Percentiles rank a stretch among this genome's conserved stretches.
Evolutionary conservation across 2,797 vertebrate genomes (phyloP).

Genomic region (Micromesistius poutassou): DNA sequence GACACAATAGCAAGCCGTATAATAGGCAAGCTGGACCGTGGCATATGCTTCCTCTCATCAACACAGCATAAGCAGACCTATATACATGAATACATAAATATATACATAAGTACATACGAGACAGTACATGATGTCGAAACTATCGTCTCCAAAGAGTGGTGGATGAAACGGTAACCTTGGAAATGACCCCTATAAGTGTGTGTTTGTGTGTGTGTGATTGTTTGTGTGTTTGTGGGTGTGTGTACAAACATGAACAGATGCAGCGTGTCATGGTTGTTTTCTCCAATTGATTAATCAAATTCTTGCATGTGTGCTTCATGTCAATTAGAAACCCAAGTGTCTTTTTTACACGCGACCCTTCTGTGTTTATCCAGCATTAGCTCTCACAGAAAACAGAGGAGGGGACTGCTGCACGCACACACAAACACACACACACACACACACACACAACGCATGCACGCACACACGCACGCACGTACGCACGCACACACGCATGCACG

Average conservation of each 20-base stretch:
- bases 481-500: slow-evolving; percentile 44
- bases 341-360: slow-evolving; percentile 37
- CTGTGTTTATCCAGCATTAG: slow-evolving; percentile 60
- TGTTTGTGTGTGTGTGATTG: slow-evolving; percentile 10
- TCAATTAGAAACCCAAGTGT: slow-evolving; percentile 43
- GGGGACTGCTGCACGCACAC: slow-evolving; percentile 45
- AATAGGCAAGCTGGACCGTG: slow-evolving; percentile 12
- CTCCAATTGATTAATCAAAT: background rate
- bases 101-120: background rate
- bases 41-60: slow-evolving; percentile 24
- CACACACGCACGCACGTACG: background rate
- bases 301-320: slow-evolving; percentile 30
- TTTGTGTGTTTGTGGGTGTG: background rate
- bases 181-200: background rate
- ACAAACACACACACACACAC: slow-evolving; percentile 58
- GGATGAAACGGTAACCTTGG: background rate
- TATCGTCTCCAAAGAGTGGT: background rate
- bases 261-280: background rate
- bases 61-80: slow-evolving; percentile 14
- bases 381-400: slow-evolving; percentile 54
- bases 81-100: background rate
- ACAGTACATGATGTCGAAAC: background rate
- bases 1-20: slow-evolving; percentile 25
- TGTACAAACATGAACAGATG: background rate
- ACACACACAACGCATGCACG: slow-evolving; percentile 50